Conservation (phyloP, 2,797 vertebrate genomes). For the Mallotus villosus region DNA sequence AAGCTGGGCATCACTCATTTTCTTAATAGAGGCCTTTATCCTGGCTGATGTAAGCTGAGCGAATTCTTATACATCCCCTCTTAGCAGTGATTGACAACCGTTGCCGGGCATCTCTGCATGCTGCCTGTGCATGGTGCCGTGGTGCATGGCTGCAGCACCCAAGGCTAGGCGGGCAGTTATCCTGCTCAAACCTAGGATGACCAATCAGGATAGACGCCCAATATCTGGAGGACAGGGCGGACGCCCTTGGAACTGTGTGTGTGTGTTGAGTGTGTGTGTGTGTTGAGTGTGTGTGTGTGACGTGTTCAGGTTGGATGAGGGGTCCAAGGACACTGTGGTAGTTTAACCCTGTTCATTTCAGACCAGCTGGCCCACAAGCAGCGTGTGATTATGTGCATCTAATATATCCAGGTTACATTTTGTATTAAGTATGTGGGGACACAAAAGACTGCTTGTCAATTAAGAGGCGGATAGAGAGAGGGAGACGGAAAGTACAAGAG, state of each 20-base stretch:
- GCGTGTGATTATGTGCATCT: background rate
- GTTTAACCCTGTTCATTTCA: constrained; percentile 17
- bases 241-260: constrained; percentile 55
- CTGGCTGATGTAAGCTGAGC: constrained; percentile 46
- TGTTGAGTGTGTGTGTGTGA: constrained; percentile 14
- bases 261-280: constrained; percentile 12
- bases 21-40: constrained; percentile 63
- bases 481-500: no score
- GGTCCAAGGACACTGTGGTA: constrained; percentile 34
- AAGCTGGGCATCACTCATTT: constrained; percentile 52
- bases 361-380: background rate
- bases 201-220: background rate
- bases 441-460: no score
- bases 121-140: constrained; percentile 42
- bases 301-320: constrained; percentile 18
- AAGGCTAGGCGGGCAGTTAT: constrained; percentile 58
- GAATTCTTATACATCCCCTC: constrained; percentile 50
- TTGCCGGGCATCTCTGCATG: constrained; percentile 26
- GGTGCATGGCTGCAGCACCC: constrained; percentile 44
- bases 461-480: no score
- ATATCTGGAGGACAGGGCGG: constrained; percentile 30
- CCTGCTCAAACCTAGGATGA: constrained; percentile 49
- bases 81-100: constrained; percentile 50
- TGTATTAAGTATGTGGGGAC: no score
- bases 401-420: no score